phyloP scores from a whole-genome alignment of 2,888 invertebrate species.

The Drosophila helvetica region DNA sequence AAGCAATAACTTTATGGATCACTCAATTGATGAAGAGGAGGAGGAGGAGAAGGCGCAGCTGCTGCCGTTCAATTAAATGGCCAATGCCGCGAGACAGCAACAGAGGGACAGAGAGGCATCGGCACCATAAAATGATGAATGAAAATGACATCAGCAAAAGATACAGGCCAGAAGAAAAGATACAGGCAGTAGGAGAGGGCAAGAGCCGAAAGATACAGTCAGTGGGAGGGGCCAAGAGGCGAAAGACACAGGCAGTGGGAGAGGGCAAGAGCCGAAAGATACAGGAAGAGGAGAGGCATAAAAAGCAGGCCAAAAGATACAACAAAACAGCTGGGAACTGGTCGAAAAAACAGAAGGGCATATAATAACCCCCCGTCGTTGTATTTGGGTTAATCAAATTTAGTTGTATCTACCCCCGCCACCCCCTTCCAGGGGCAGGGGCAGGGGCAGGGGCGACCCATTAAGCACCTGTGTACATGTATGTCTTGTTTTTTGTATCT shows the following conservation, averaged over 20 bases:
- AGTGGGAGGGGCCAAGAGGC: background rate
- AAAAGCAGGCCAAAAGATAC: constrained; percentile 16
- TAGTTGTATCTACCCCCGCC: constrained; percentile 41
- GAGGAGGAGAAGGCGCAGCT: background rate
- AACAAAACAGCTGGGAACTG: constrained; percentile 22
- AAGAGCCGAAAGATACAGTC: constrained; percentile 16
- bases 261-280: constrained; percentile 6
- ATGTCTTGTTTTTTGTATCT: constrained; percentile 47
- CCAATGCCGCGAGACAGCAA: constrained; percentile 9
- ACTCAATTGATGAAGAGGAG: constrained; percentile 7
- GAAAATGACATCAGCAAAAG: constrained; percentile 55
- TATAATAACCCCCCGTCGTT: constrained; percentile 5
- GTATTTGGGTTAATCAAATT: constrained; percentile 77
- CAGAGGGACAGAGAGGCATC: background rate
- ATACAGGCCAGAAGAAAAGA: background rate
- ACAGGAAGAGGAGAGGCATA: background rate
- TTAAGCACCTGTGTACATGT: constrained; percentile 66
- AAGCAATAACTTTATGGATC: constrained; percentile 42
- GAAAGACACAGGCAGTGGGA: background rate
- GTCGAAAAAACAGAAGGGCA: constrained; percentile 1
- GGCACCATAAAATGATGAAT: constrained; percentile 61
- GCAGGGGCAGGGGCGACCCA: constrained; percentile 29
- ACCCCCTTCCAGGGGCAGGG: constrained; percentile 33
- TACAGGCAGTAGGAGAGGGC: background rate
- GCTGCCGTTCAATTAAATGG: constrained; percentile 35